Percentiles rank a stretch among this genome's conserved stretches.
Evolutionary conservation across 2,888 invertebrate species (phyloP).

Genomic region (Corbicula japonica): DNA sequence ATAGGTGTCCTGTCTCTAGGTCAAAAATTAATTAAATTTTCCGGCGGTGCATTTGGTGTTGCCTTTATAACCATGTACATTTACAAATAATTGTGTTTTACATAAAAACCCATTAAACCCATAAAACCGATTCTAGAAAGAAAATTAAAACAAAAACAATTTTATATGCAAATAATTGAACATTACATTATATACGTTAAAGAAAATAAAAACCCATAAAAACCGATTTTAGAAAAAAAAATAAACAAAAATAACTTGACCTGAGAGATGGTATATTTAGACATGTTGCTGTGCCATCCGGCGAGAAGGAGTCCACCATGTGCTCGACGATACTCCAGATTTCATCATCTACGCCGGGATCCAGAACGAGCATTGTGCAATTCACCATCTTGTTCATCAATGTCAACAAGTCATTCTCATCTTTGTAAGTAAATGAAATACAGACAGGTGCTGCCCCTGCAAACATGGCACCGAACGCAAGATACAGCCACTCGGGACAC

Average conservation of each 20-base stretch:
- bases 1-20: too few relatives aligned
- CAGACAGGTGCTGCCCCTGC: conserved; percentile 8
- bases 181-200: background rate
- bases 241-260: too few relatives aligned
- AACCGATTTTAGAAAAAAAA: too few relatives aligned
- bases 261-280: conserved; percentile 23
- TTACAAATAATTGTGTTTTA: too few relatives aligned
- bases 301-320: conserved; percentile 8
- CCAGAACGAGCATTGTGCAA: conserved; percentile 15
- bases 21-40: too few relatives aligned
- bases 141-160: too few relatives aligned
- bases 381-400: conserved; percentile 32
- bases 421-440: conserved; percentile 36
- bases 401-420: conserved; percentile 34
- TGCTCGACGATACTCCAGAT: conserved; percentile 26
- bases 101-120: too few relatives aligned
- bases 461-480: conserved; percentile 18
- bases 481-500: conserved; percentile 17
- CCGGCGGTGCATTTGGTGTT: too few relatives aligned
- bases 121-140: too few relatives aligned
- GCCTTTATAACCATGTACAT: too few relatives aligned
- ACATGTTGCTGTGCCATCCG: conserved; percentile 15
- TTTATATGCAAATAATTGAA: background rate
- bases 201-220: too few relatives aligned
- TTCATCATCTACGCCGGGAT: conserved; percentile 16